Base-by-base conservation (phyloP, 64 coral and sea anemone species). In the Montipora capricornis region DNA sequence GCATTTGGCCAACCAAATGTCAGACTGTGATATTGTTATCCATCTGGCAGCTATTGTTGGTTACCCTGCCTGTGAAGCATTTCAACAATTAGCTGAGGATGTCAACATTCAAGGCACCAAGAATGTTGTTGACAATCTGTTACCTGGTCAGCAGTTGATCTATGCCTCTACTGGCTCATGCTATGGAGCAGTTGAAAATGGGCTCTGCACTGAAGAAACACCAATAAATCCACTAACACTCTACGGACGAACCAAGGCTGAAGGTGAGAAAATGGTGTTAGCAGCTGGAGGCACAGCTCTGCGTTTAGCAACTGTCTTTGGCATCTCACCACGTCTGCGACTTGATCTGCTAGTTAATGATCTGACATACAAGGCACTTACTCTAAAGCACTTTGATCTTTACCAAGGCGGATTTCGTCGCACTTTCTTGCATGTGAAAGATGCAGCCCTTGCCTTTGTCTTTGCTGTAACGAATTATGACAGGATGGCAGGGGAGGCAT, bases 131-230 rank as follows among this genome's bases (percentile, higher is more conserved):
- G 71, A 93, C 19, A 66, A 78, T 11, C 51, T 98, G 14, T 83
- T 37, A 19, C 80, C 81, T 1, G 94, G 90, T 45, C 96, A 98
- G 68, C 77, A 83, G 20, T 29, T 98, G 88, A 68, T 98, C 14
- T 98, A 98, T 83, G 96, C 96, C 8, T 98, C 96, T 1, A 98
- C 96, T 19, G 96, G 96, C 13, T 98, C 96, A 45, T 98, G 96
- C 53, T 98, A 98, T 76, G 96, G 96, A 64, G 94, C 96, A 3
- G 89, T 98, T 53, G 73, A 75, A 37, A 90, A 95, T 88, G 96
- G 96, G 8, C 74, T 95, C 3, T 98, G 96, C 85, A 98, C 90
- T 59, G 96, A 98, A 77, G 91, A 95, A 44, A 98, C 96, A 10
- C 89, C 96, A 0, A 98, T 98, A 14, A 93, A 91, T 64, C 96